Evolutionary conservation across 2,797 vertebrate species (phyloP).

Genomic region (Cirrhinus molitorella): DNA sequence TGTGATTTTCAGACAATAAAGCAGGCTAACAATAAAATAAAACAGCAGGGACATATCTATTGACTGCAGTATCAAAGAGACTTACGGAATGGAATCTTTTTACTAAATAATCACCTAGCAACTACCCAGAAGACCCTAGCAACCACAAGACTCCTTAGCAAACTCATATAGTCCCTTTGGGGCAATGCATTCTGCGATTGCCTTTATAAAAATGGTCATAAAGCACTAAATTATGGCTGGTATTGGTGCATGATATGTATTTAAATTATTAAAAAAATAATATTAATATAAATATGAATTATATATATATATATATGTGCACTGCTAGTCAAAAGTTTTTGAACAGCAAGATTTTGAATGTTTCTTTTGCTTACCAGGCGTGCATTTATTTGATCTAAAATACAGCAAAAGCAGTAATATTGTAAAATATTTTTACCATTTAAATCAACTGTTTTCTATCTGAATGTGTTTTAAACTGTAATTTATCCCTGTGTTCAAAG

Average conservation of each 20-base stretch:
- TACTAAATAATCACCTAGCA: neutral
- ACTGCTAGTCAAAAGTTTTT: too few species aligned
- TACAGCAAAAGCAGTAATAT: too few species aligned
- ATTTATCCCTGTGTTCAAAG: too few species aligned
- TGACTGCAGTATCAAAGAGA: neutral
- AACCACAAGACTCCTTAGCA: neutral
- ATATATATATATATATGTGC: too few species aligned
- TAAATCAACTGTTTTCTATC: too few species aligned
- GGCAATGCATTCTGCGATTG: neutral
- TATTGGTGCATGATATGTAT: neutral
- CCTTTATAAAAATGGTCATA: neutral
- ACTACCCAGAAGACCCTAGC: neutral
- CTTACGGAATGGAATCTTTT: neutral
- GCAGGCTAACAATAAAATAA: neutral
- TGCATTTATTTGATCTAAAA: too few species aligned
- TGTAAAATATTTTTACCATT: too few species aligned
- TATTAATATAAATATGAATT: too few species aligned
- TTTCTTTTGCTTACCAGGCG: too few species aligned
- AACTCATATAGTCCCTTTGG: neutral
- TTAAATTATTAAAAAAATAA: too few species aligned
- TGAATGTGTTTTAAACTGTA: too few species aligned
- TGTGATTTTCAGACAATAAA: slow-evolving; percentile 3
- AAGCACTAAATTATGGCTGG: neutral
- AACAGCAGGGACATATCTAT: neutral
- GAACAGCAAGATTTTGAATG: too few species aligned